phyloP scores from a whole-genome alignment of 2,888 invertebrate genomes.

The Stenolophus ochropezus region DNA sequence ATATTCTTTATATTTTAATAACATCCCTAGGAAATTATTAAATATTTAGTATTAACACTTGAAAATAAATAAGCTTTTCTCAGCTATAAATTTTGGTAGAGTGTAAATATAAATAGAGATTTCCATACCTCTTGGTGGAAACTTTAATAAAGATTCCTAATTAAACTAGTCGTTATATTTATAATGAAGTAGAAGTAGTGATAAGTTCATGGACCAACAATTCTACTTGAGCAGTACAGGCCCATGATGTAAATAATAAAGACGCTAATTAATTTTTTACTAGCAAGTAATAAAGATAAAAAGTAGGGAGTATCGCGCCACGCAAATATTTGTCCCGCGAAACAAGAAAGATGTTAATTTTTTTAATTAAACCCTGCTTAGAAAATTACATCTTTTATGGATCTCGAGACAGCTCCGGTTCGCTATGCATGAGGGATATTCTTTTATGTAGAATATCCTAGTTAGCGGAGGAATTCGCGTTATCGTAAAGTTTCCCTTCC shows the following conservation, averaged over 20 bases:
- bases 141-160: constrained; percentile 19
- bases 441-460: constrained; percentile 57
- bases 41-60: neutral
- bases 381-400: constrained; percentile 49
- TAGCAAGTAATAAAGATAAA: constrained; percentile 38
- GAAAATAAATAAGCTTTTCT: neutral
- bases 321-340: constrained; percentile 42
- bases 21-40: neutral
- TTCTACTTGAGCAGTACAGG: constrained; percentile 17
- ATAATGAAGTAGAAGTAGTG: constrained; percentile 38
- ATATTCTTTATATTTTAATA: neutral
- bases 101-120: constrained; percentile 4
- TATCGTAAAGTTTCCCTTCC: constrained; percentile 52
- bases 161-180: constrained; percentile 26
- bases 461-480: constrained; percentile 53
- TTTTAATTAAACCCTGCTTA: constrained; percentile 55
- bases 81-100: neutral
- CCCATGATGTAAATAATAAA: constrained; percentile 45
- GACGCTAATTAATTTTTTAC: constrained; percentile 49
- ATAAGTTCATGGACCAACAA: constrained; percentile 10
- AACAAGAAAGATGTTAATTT: constrained; percentile 45
- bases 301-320: neutral
- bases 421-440: constrained; percentile 46
- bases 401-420: constrained; percentile 37
- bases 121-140: neutral